Percentiles rank a stretch among this genome's conserved stretches.
These are phyloP conservation scores for Bradypus variegatus DNA, from an alignment of 2,797 vertebrate genomes.

Conservation along the genomic window DNA sequence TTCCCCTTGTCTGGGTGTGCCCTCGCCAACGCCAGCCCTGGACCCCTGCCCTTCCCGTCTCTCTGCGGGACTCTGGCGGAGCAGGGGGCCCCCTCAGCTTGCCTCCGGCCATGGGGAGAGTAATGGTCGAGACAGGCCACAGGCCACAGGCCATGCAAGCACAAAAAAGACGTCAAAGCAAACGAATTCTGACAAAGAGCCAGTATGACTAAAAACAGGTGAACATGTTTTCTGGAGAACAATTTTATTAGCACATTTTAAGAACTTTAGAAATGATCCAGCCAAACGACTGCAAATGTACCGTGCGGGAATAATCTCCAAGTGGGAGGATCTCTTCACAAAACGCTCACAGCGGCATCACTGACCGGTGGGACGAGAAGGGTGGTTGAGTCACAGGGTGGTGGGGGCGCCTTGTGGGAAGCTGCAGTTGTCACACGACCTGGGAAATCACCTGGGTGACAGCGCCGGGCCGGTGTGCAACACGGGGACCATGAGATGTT, in stretches of 20 bases:
- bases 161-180: no score
- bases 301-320: neutral
- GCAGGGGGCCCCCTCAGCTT: neutral
- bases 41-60: neutral
- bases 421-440: no score
- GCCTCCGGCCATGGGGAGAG: neutral
- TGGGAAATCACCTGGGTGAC: neutral
- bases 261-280: neutral
- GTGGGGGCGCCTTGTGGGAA: no score
- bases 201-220: neutral
- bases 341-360: fast-evolving
- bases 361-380: no score
- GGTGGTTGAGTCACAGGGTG: no score
- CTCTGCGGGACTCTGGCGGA: neutral
- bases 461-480: no score
- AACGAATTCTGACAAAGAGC: neutral
- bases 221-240: neutral
- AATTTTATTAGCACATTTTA: neutral
- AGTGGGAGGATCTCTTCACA: neutral
- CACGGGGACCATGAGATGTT: no score
- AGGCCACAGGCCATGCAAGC: no score
- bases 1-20: neutral
- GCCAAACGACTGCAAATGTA: neutral
- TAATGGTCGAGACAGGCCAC: no score
- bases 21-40: neutral